Evolutionary conservation across 1,140 invertebrate species (phyloP).

Genomic region (Mamestra configurata): DNA sequence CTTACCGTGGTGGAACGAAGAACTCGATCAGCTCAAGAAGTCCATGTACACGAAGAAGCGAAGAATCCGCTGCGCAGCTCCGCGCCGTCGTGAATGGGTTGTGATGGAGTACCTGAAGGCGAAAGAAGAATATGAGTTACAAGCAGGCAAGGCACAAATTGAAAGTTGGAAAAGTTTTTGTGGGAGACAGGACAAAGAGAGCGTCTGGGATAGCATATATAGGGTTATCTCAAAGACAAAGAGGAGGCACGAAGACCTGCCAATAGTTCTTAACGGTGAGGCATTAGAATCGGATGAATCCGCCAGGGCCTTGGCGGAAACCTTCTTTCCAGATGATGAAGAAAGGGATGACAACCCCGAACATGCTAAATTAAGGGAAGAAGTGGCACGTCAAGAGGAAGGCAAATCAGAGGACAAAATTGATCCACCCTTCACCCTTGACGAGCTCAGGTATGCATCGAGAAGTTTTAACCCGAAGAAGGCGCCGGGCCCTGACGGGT

Average conservation of each 20-base stretch:
- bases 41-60: too few species aligned
- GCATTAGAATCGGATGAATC: background rate
- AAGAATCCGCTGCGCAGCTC: too few species aligned
- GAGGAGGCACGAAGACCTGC: background rate
- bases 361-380: background rate
- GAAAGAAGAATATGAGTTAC: background rate
- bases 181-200: background rate
- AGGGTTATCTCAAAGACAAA: background rate
- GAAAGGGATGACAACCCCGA: background rate
- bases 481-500: background rate
- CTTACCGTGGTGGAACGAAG: too few species aligned
- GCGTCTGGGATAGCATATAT: background rate
- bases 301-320: background rate
- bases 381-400: background rate
- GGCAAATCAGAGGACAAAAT: background rate
- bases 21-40: too few species aligned
- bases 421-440: background rate
- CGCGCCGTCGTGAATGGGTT: too few species aligned
- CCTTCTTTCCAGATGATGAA: constrained; percentile 15
- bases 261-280: background rate
- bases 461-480: constrained; percentile 1
- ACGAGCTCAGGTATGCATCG: background rate
- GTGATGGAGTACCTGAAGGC: too few species aligned
- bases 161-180: background rate
- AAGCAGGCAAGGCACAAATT: background rate